Evolutionary conservation across 64 coral and sea anemone genomes (phyloP), one percentile per base, ranked within the genome.

Genomic region (Hydrozoanthus tunicans): DNA sequence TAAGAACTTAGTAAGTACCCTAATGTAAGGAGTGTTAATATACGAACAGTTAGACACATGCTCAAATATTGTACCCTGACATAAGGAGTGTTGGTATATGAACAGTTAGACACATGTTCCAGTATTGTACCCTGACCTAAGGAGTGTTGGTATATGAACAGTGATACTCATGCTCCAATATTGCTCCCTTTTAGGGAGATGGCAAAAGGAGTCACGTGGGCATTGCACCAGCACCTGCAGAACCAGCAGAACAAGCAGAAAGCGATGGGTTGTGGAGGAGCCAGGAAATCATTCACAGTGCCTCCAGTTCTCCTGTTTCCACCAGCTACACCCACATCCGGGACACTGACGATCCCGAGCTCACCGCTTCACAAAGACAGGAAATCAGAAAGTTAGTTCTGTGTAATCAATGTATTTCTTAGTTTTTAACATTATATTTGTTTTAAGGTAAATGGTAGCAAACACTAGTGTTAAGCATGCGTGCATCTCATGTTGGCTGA

Each of bases 271-370:
- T 89, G 59, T 58, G 23, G 5, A 93, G 91, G 61, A 91, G 81
- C 14, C 95, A 91, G 20, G 81, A 96, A 62, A 96, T 94, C 12
- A 82, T 91, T 53, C 89, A 96, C 57, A 77, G 60, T 69, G 77
- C 60, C 7, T 81, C 92, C 6, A 80, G 73, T 4, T 94, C 92
- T 53, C 64, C 92, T 54, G n/a, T 89, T 51, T 89, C 92, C 26
- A 72, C 83, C 17, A 81, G 86, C n/a, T 89, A 94, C 57, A 55
- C 57, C 62, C 62, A 88, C 13, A 83, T 86, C 62, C 77, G 82
- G 12, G 56, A 62, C 26, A 15, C 64, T 3, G 53, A 62, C 23
- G 92, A 96, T 72, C 67, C 59, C 11, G 95, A 94, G 86, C 54
- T 23, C 14, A 43, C 58, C 51, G 71, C 92, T 56, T 43, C 68